Conservation (phyloP, 2,888 invertebrate genomes). For the Eupithecia subumbrata region DNA sequence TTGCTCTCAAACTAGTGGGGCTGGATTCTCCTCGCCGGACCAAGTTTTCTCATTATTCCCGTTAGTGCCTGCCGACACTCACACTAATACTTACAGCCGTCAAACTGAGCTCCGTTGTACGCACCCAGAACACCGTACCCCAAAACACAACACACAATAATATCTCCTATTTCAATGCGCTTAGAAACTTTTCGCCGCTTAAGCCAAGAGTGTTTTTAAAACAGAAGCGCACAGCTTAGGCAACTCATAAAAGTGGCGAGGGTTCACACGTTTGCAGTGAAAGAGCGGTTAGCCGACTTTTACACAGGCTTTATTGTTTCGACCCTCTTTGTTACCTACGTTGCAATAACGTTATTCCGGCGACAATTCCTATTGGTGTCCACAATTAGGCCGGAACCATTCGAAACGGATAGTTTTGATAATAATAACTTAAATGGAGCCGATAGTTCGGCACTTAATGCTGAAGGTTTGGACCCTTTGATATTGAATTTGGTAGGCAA, state of each 20-base stretch:
- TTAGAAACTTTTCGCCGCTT: constrained; percentile 59
- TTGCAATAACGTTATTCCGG: constrained; percentile 76
- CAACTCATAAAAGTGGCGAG: constrained; percentile 72
- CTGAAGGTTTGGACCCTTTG: constrained; percentile 66
- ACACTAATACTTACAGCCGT: constrained; percentile 64
- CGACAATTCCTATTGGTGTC: constrained; percentile 59
- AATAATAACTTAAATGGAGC: constrained; percentile 74
- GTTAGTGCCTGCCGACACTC: constrained; percentile 66
- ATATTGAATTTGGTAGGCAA: constrained; percentile 73
- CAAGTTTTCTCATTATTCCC: constrained; percentile 82
- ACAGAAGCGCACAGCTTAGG: constrained; percentile 65
- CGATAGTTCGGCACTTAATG: constrained; percentile 69
- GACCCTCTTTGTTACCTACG: constrained; percentile 68
- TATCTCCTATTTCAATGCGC: constrained; percentile 64
- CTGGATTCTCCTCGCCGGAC: constrained; percentile 61
- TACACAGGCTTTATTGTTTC: constrained; percentile 80
- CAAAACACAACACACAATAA: constrained; percentile 46
- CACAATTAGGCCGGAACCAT: constrained; percentile 64
- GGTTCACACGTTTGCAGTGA: constrained; percentile 62
- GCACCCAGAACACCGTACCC: constrained; percentile 51
- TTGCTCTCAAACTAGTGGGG: constrained; percentile 53
- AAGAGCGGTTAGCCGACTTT: constrained; percentile 77
- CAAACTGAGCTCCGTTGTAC: constrained; percentile 64
- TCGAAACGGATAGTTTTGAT: constrained; percentile 55
- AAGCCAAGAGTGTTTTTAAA: constrained; percentile 64